Evolutionary conservation across 2,888 invertebrate species (phyloP).

Genomic region (Drosophila greeni): DNA sequence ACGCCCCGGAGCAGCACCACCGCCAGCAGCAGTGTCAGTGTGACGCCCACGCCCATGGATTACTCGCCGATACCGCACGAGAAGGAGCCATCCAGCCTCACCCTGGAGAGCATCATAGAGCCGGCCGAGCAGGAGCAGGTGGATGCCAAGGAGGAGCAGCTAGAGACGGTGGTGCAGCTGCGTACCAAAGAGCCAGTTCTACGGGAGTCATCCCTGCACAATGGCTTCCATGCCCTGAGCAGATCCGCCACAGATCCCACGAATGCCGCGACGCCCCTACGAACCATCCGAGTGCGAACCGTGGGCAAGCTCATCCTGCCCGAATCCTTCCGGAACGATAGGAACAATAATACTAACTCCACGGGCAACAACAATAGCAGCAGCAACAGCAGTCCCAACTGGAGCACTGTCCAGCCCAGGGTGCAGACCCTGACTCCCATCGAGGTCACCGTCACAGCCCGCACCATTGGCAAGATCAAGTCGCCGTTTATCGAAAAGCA

Average conservation of each 20-base stretch:
- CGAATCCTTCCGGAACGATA: constrained; percentile 70
- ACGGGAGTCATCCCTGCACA: background rate
- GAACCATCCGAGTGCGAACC: constrained; percentile 69
- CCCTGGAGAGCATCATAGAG: constrained; percentile 34
- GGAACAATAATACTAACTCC: constrained; percentile 55
- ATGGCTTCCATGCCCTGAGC: constrained; percentile 24
- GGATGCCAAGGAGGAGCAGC: constrained; percentile 1
- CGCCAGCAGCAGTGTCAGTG: constrained; percentile 66
- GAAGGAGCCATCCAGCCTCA: constrained; percentile 29
- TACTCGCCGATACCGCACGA: constrained; percentile 43
- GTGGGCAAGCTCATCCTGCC: constrained; percentile 77
- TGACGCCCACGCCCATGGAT: constrained; percentile 72
- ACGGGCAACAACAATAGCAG: background rate
- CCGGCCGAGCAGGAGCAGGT: constrained; percentile 20
- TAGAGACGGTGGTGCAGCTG: constrained; percentile 10
- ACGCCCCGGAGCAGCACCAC: constrained; percentile 68
- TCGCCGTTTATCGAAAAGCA: constrained; percentile 77
- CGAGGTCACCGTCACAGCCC: constrained; percentile 49
- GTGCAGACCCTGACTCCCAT: constrained; percentile 53
- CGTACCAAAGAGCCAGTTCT: constrained; percentile 1
- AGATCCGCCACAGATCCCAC: constrained; percentile 43
- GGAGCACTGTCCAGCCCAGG: constrained; percentile 39
- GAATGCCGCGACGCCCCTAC: constrained; percentile 9
- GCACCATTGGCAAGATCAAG: constrained; percentile 77
- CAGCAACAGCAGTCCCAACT: constrained; percentile 42